Percentiles rank a stretch among this genome's conserved stretches.
These are phyloP conservation scores for Globia sparganii DNA, from an alignment of 2,888 invertebrate genomes.

Conservation along the genomic window DNA sequence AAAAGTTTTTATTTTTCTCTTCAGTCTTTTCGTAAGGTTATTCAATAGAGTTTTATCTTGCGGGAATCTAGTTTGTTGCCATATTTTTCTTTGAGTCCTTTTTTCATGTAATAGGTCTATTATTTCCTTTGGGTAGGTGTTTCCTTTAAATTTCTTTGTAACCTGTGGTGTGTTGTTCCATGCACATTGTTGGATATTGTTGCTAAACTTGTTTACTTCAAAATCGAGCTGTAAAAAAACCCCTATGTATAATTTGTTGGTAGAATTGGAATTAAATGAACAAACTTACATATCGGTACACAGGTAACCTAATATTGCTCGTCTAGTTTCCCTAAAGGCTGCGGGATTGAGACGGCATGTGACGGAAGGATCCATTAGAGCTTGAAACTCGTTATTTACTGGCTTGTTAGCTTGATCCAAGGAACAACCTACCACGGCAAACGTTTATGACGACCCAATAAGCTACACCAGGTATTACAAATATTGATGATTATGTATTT, in stretches of 20 bases:
- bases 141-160: no score
- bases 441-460: not conserved
- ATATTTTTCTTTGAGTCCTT: no score
- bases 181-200: no score
- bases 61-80: no score
- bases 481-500: not conserved
- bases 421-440: not conserved
- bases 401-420: conserved; percentile 19
- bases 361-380: conserved; percentile 21
- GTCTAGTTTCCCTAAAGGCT: conserved; percentile 40
- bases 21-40: no score
- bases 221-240: no score
- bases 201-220: no score
- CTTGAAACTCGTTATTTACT: conserved; percentile 35
- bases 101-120: no score
- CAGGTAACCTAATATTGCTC: conserved; percentile 25
- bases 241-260: not conserved
- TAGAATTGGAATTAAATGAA: conserved; percentile 7
- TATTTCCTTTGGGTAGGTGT: no score
- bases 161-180: no score
- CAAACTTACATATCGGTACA: not conserved
- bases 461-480: not conserved
- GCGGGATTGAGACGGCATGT: conserved; percentile 16
- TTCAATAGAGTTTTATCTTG: no score
- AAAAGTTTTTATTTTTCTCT: no score